Evolutionary conservation across 30 jellyfish, hydroid and myxozoan genomes (phyloP), one percentile per base, ranked within the genome.

Genomic region (Hydractinia symbiolongicarpus): DNA sequence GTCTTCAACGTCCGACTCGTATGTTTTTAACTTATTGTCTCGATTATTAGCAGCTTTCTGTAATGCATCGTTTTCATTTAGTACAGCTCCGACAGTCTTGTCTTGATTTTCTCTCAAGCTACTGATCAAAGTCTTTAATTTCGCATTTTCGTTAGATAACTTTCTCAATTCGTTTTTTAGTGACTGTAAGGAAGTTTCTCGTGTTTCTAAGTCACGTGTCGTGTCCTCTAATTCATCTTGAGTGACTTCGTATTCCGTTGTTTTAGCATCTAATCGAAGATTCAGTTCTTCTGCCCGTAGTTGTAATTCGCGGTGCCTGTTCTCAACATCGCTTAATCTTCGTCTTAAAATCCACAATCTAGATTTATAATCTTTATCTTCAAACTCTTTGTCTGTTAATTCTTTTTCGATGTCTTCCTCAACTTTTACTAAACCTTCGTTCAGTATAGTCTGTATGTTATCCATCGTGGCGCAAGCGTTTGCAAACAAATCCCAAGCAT

Each of bases 141-240:
- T 75, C 20, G 74, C 82, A 56, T 84, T 87, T 73, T 93, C 99
- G 60, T 81, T 89, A 81, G 83, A 55, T 57, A 82, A 53, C 6
- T 61, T 84, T 16, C 52, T 51, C 53, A 88, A 51, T 52, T 87
- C 96, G 9, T 55, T 73, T 54, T 86, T 74, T 30, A 87, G 52
- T 55, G 85, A 76, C 21, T 75, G 89, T 83, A 87, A 16, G 11
- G 83, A 17, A 61, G 70, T 21, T 68, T 93, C 99, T 50, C 89
- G 90, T 55, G 86, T 61, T 77, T 93, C 99, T 67, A 93, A 55
- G 50, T 81, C 95, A 16, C 95, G 88, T 5, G 96, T 93, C 50
- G 95, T 83, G 68, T 93, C 99, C 69, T 93, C 96, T 67, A 93
- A 85, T 80, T 93, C 99, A 53, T 84, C 99, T 77, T 93, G 99